Percentiles rank a stretch among this genome's conserved stretches.
Conservation (phyloP, 2,888 invertebrate species). For the Microctonus aethiopoides region DNA sequence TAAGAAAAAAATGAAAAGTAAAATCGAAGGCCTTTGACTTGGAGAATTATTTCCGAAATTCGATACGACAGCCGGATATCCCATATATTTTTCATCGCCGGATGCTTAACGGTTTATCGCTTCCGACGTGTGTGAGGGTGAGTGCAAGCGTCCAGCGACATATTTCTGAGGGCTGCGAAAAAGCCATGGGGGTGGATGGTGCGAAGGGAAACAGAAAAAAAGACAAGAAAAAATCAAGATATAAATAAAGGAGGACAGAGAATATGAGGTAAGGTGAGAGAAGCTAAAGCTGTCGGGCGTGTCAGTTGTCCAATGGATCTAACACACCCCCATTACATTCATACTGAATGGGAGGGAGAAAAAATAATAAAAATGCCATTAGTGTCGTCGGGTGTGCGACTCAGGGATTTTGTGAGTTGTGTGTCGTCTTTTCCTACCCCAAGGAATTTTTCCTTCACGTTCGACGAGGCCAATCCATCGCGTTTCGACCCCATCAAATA, state of each 20-base stretch:
- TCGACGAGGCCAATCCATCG: conserved; percentile 62
- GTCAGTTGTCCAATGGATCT: conserved; percentile 64
- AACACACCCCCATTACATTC: conserved; percentile 41
- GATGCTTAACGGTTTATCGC: conserved; percentile 48
- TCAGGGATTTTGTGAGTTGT: conserved; percentile 55
- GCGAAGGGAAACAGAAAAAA: conserved; percentile 34
- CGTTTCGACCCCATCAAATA: conserved; percentile 25
- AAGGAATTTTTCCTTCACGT: conserved; percentile 45
- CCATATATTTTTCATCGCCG: conserved; percentile 35
- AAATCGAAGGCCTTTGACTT: conserved; percentile 6
- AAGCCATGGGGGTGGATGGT: conserved; percentile 1
- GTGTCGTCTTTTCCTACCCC: conserved; percentile 39
- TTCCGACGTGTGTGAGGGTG: conserved; percentile 43
- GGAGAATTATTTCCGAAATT: conserved; percentile 24
- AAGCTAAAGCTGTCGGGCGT: conserved; percentile 53
- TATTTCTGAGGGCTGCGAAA: conserved; percentile 32
- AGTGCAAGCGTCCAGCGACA: conserved; percentile 46
- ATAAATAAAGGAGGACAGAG: conserved; percentile 38
- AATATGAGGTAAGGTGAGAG: conserved; percentile 39
- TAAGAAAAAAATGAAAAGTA: background rate
- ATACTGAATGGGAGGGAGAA: conserved; percentile 41
- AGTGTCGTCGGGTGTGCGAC: conserved; percentile 57
- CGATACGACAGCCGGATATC: conserved; percentile 30
- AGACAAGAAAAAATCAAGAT: conserved; percentile 46
- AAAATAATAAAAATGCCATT: conserved; percentile 67